Evolutionary conservation across 2,888 invertebrate genomes (phyloP), one percentile per base, ranked within the genome.

Genomic region (Plagodis dolabraria): DNA sequence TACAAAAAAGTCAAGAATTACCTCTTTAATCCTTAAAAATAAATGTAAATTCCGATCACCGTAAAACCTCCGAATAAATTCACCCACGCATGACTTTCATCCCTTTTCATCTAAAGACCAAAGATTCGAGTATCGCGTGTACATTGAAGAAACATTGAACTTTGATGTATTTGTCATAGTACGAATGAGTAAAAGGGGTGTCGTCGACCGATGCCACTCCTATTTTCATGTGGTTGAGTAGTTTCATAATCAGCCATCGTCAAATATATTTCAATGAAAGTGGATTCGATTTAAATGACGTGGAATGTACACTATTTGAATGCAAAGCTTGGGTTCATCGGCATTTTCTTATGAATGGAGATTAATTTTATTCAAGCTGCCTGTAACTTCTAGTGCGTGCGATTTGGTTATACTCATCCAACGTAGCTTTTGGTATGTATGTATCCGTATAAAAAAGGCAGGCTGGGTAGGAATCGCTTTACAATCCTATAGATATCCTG

Each of bases 231-330:
- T 40, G 40, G 9, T 45, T 50, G 42, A 42, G 44, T 33, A 42
- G 47, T 62, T 49, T 54, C 51, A 58, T 47, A 61, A 57, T 36
- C 56, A 51, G 36, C 38, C 46, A 55, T 35, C 53, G 51, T 52
- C 53, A 53, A 60, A 57, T 48, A 60, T 9, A 57, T 53, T 61
- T 60, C 59, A 62, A 56, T 56, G 64, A 58, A 53, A 60, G 49
- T 66, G 43, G 49, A 38, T 53, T 56, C 47, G 35, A 51, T 51
- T 43, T 50, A 47, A 7, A 48, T 57, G 54, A 55, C 57, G 57
- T 63, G 57, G 53, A 52, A 44, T 50, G 44, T 40, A 48, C 40
- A 40, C 8, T 58, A 38, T 53, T 50, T 54, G 35, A 50, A 60
- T 40, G 33, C 40, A 11, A n/a, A 22, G 42, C 47, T 6, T n/a